phyloP scores from a whole-genome alignment of 64 coral and sea anemone genomes.

The Trachythela sp. region DNA sequence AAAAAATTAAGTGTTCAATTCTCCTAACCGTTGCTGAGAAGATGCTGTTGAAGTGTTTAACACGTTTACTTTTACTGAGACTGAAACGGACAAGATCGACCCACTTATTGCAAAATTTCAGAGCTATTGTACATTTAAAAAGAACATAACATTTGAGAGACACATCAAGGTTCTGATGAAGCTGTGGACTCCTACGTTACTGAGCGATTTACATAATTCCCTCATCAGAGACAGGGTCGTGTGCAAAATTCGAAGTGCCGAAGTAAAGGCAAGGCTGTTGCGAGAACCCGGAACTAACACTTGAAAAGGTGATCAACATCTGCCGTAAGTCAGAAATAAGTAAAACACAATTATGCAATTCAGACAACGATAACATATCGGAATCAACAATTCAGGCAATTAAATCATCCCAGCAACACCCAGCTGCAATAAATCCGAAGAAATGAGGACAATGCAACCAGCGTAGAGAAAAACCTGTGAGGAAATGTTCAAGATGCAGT shows the following conservation, averaged over 20 bases:
- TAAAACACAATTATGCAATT: neutral
- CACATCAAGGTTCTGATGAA: constrained; percentile 32
- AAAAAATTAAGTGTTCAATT: neutral
- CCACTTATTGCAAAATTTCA: constrained; percentile 27
- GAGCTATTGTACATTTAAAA: constrained; percentile 25
- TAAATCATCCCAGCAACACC: neutral
- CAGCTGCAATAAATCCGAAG: neutral
- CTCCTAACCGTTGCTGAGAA: neutral
- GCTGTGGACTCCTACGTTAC: neutral
- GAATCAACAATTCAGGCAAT: neutral
- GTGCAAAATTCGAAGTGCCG: constrained; percentile 25
- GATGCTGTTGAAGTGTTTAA: constrained; percentile 27
- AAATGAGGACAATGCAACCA: neutral
- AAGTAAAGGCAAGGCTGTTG: constrained; percentile 30
- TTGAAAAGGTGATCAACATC: neutral
- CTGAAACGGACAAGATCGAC: neutral
- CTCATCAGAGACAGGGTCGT: constrained; percentile 35
- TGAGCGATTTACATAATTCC: constrained; percentile 14
- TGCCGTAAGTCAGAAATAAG: neutral
- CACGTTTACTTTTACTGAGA: neutral
- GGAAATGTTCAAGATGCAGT: neutral
- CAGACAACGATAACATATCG: too few species aligned
- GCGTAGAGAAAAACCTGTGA: neutral
- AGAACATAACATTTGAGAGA: constrained; percentile 37
- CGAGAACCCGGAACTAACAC: constrained; percentile 15